Percentiles rank a stretch among this genome's conserved stretches.
phyloP scores from a whole-genome alignment of 2,888 invertebrate genomes.

The Volucella zonaria region DNA sequence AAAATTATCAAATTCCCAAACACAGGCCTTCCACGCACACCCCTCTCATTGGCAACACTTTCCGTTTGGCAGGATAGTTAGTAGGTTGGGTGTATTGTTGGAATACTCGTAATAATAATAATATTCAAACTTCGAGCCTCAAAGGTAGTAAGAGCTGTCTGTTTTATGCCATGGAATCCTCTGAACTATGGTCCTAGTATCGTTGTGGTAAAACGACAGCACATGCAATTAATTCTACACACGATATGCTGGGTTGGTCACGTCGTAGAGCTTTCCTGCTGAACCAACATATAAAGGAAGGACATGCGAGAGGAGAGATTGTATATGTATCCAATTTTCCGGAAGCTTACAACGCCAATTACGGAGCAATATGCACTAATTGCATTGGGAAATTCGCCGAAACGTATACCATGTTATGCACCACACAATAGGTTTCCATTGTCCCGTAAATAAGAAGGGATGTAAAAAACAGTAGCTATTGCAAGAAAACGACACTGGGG shows the following conservation, averaged over 20 bases:
- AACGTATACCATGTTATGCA: slow-evolving; percentile 9
- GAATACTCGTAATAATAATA: no score
- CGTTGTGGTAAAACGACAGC: not conserved
- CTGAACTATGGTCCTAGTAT: no score
- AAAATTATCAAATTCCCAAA: no score
- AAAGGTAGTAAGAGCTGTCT: no score
- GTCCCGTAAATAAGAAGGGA: not conserved
- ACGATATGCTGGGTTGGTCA: slow-evolving; percentile 60
- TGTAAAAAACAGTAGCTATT: not conserved
- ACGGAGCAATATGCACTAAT: slow-evolving; percentile 66
- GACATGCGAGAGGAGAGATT: slow-evolving; percentile 16
- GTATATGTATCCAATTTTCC: slow-evolving; percentile 39
- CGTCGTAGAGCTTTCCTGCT: slow-evolving; percentile 33
- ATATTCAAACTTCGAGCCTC: no score
- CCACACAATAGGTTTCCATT: slow-evolving; percentile 11
- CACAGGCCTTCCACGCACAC: no score
- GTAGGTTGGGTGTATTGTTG: no score
- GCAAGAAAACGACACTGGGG: slow-evolving; percentile 1
- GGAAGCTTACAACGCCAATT: slow-evolving; percentile 63
- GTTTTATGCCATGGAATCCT: no score
- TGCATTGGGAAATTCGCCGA: slow-evolving; percentile 69
- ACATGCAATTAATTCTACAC: slow-evolving; percentile 52
- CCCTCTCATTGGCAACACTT: no score
- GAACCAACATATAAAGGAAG: no score
- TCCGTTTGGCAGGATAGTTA: no score